phyloP scores from a whole-genome alignment of 2,113 vertebrate species.

The Furnarius figulus region DNA sequence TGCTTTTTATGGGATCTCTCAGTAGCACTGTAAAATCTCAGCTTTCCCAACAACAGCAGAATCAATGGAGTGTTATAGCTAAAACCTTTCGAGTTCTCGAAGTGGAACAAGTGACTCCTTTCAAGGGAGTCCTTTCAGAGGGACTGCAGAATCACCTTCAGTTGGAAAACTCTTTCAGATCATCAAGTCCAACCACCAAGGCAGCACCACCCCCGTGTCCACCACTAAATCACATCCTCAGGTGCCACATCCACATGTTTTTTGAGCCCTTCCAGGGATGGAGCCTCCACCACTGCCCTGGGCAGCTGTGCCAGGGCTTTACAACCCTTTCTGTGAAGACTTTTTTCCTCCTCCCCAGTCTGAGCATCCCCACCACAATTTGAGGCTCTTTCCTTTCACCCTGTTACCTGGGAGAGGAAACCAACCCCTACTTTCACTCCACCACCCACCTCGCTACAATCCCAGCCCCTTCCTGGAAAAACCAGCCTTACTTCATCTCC shows the following conservation, averaged over 20 bases:
- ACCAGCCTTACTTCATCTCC: not conserved
- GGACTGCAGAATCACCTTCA: not conserved
- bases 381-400: not conserved
- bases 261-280: not conserved
- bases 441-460: not conserved
- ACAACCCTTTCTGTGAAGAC: not conserved
- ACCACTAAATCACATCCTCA: not conserved
- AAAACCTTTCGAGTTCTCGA: not conserved
- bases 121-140: conserved; percentile 34
- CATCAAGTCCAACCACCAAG: not conserved
- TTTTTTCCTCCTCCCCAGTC: not conserved
- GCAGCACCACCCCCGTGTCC: not conserved
- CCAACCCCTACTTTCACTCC: not conserved
- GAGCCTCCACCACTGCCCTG: not conserved
- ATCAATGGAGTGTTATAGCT: not conserved
- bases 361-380: not conserved
- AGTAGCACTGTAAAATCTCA: not conserved
- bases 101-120: not conserved
- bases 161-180: not conserved
- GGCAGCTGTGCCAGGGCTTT: too few relatives aligned
- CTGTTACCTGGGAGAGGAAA: not conserved
- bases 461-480: not conserved
- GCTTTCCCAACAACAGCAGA: not conserved
- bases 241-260: not conserved
- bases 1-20: not conserved